These are phyloP conservation scores for Callosobruchus maculatus DNA, from an alignment of 2,888 invertebrate genomes.

Conservation along the genomic window DNA sequence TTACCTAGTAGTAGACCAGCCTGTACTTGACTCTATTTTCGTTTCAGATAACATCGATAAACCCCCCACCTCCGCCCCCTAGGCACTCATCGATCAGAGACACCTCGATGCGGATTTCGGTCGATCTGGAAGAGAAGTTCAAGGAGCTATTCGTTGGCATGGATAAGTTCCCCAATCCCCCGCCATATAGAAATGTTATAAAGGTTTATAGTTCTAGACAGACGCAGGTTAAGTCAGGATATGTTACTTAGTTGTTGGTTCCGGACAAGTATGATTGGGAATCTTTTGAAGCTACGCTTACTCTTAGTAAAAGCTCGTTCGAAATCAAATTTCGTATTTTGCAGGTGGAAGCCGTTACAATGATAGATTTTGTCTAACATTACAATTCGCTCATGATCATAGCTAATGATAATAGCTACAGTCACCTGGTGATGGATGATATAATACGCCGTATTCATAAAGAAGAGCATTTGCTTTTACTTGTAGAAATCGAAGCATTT, in stretches of 20 bases:
- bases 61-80: constrained; percentile 56
- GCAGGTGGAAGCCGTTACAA: background rate
- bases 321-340: background rate
- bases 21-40: background rate
- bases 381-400: too few relatives aligned
- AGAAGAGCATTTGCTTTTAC: too few relatives aligned
- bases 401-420: too few relatives aligned
- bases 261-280: background rate
- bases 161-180: constrained; percentile 65
- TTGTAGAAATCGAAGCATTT: too few relatives aligned
- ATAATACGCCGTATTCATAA: too few relatives aligned
- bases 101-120: constrained; percentile 21
- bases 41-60: constrained; percentile 11
- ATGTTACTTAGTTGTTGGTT: constrained; percentile 5
- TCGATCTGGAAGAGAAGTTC: constrained; percentile 68
- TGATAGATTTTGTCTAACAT: too few relatives aligned
- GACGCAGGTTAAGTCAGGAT: constrained; percentile 40
- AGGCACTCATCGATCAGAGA: constrained; percentile 62
- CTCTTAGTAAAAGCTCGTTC: background rate
- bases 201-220: constrained; percentile 69
- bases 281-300: background rate
- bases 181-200: constrained; percentile 61
- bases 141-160: constrained; percentile 61
- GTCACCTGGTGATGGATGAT: too few relatives aligned
- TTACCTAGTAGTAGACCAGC: too few relatives aligned